Conservation (phyloP, 2,888 invertebrate genomes). For the Apotomis turbidana region DNA sequence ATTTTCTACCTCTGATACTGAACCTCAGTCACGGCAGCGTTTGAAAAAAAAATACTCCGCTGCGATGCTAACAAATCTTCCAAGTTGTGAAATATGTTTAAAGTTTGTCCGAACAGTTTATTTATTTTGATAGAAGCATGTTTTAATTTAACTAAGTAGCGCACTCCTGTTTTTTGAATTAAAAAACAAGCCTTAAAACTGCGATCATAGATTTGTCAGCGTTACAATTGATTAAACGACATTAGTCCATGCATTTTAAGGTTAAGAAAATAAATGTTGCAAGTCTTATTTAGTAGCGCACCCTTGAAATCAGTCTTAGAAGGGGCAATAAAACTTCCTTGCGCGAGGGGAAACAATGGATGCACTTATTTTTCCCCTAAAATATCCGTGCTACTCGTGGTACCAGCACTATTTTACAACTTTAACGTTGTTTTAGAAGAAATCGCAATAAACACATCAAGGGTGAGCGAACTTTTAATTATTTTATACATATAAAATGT, state of each 20-base stretch:
- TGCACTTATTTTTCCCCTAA: conserved; percentile 14
- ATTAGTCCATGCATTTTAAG: background rate
- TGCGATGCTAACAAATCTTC: conserved; percentile 40
- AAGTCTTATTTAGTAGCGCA: conserved; percentile 8
- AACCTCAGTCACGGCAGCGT: conserved; percentile 54
- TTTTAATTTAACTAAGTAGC: conserved; percentile 9
- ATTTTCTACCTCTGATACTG: conserved; percentile 66
- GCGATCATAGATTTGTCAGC: too few relatives aligned
- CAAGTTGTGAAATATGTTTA: conserved; percentile 33
- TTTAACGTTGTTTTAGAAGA: background rate
- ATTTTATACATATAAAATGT: too few relatives aligned
- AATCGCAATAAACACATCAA: background rate
- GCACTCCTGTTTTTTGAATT: too few relatives aligned
- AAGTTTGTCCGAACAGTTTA: conserved; percentile 3
- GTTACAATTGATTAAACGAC: background rate
- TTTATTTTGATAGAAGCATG: conserved; percentile 17
- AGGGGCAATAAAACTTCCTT: conserved; percentile 14
- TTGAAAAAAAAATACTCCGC: conserved; percentile 53
- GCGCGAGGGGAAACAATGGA: conserved; percentile 11
- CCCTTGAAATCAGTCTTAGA: conserved; percentile 14
- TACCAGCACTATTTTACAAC: background rate
- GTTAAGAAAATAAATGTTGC: background rate
- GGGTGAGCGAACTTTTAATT: background rate
- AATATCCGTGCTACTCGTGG: background rate
- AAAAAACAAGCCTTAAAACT: too few relatives aligned